Evolutionary conservation across 1,140 invertebrate genomes (phyloP), one percentile per base, ranked within the genome.

Genomic region (Metopolophium dirhodum): DNA sequence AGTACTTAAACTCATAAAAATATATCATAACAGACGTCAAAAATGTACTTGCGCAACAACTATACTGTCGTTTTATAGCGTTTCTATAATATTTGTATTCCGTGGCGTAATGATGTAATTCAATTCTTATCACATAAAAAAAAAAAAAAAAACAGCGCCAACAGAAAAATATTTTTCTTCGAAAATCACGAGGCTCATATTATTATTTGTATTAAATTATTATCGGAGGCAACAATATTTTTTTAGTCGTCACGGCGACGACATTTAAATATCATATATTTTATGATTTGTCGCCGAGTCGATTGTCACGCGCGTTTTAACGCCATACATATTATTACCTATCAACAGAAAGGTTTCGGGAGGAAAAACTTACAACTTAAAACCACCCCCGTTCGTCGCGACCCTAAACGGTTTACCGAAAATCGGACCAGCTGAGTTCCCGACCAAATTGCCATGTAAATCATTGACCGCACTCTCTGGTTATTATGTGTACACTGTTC

Each of bases 391-490:
- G 61, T n/a, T 11, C 14, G n/a, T 4, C 61, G 61, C 30, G 30
- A n/a, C 37, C 35, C 77, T 82, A 37, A 82, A 82, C n/a, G 35
- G 22, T 82, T 82, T 35, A 82, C 77, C 77, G 35, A 82, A 82
- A 82, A 37, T 37, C 77, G 35, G n/a, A 6, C n/a, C 77, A 37
- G 35, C 77, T 37, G n/a, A 82, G 77, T 37, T 18, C n/a, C 35
- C 35, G 77, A n/a, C 77, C 35, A 37, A 82, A 82, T 85, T 68
- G 37, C 37, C 37, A 4, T 85, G 83, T 85, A 85, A 85, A 85
- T 85, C 83, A 85, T 85, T 85, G 83, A 85, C 83, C 77, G 77
- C 61, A 68, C 77, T 82, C n/a, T 37, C 77, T 35, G 35, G 35
- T 82, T 82, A 82, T 82, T 82, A 37, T 9, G 61, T 68, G 14